Conservation (phyloP, 2,113 vertebrate genomes). For the Dolichotis patagonum region DNA sequence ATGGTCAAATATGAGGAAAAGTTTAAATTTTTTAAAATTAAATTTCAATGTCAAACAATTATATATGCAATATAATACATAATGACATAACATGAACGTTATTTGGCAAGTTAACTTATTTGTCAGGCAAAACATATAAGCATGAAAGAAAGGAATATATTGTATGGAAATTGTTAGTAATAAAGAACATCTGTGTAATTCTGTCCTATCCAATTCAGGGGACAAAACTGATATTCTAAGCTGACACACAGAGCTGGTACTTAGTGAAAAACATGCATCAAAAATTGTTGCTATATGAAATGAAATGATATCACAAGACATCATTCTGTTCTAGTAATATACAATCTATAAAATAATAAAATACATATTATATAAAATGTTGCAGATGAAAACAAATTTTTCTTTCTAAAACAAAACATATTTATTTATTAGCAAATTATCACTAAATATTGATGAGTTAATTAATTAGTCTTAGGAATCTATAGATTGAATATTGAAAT, state of each 20-base stretch:
- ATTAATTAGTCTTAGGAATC: background rate
- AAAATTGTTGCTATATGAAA: background rate
- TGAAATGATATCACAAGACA: too few relatives aligned
- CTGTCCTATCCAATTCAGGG: background rate
- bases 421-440: background rate
- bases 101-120: background rate
- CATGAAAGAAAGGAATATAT: background rate
- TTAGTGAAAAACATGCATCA: background rate
- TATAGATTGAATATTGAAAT: background rate
- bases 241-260: background rate
- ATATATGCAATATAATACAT: background rate
- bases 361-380: background rate
- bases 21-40: background rate
- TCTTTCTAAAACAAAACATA: background rate
- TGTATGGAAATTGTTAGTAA: background rate
- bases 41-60: background rate
- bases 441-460: background rate
- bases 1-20: background rate
- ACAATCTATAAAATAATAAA: background rate
- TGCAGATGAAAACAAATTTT: background rate
- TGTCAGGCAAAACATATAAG: background rate
- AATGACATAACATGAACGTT: background rate
- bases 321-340: background rate
- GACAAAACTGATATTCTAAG: background rate
- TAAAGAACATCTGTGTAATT: background rate